Evolutionary conservation across 2,113 vertebrate species (phyloP).

Genomic region (Cyprinodon brontotheroides): DNA sequence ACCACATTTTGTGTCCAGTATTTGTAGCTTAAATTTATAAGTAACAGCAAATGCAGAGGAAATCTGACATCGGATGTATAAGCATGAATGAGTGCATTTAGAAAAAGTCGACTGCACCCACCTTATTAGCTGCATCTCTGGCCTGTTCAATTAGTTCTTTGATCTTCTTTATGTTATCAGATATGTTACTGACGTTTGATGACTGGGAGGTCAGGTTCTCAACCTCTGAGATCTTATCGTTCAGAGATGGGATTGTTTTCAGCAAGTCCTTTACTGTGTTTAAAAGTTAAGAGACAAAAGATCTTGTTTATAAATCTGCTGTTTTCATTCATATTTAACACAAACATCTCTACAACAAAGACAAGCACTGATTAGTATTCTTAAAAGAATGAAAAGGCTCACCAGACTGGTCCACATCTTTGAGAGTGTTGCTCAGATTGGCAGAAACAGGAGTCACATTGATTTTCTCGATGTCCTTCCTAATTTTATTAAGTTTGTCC

Average conservation of each 20-base stretch:
- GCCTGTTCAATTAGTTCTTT: slow-evolving; percentile 94
- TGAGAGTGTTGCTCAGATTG: slow-evolving; percentile 61
- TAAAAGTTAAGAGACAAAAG: slow-evolving; percentile 9
- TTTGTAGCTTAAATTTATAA: not conserved
- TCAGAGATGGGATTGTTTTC: slow-evolving; percentile 83
- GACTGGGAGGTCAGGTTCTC: slow-evolving; percentile 86
- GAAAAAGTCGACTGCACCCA: slow-evolving; percentile 51
- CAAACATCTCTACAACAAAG: not conserved
- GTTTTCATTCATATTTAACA: not conserved
- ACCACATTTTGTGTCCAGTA: too few relatives aligned
- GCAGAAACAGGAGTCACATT: slow-evolving; percentile 53
- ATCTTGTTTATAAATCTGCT: not conserved
- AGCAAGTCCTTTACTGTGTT: slow-evolving; percentile 86
- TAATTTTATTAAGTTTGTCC: slow-evolving; percentile 82
- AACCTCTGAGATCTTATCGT: slow-evolving; percentile 86
- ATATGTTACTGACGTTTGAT: slow-evolving; percentile 84
- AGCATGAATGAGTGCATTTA: not conserved
- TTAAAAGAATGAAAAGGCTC: slow-evolving; percentile 15
- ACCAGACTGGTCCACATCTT: slow-evolving; percentile 74
- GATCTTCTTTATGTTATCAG: slow-evolving; percentile 88
- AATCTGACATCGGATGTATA: not conserved
- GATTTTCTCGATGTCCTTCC: slow-evolving; percentile 82
- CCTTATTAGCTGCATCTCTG: slow-evolving; percentile 93
- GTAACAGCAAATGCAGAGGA: not conserved
- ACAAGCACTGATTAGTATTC: not conserved